A percentile compares a stretch with the other conserved stretches of the same genome.
phyloP scores from a whole-genome alignment of 1,140 invertebrate species.

The Oedothorax gibbosus region DNA sequence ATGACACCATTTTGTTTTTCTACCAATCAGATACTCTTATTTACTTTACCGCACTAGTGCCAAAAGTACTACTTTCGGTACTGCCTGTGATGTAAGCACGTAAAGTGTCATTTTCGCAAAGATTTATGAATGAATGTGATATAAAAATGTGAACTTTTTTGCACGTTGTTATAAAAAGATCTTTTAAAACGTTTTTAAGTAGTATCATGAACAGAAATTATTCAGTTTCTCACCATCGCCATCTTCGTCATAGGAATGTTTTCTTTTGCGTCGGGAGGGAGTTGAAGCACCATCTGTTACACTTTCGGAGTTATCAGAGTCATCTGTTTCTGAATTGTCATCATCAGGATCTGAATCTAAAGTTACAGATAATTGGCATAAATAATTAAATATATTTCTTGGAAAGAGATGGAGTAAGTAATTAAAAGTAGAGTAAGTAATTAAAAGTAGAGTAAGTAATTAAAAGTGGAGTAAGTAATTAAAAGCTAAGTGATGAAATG shows the following conservation, averaged over 20 bases:
- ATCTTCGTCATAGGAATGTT: constrained; percentile 53
- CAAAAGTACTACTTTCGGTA: no score
- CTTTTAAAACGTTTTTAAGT: no score
- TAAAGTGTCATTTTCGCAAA: no score
- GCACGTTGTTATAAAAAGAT: no score
- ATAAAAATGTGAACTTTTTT: no score
- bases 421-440: neutral
- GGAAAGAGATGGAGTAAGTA: neutral
- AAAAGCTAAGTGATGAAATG: neutral
- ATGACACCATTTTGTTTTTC: no score
- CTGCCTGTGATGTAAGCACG: no score
- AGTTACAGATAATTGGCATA: neutral
- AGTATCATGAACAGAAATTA: no score
- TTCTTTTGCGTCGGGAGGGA: constrained; percentile 16
- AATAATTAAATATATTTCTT: neutral
- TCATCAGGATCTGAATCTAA: constrained; percentile 50
- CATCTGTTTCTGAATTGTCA: constrained; percentile 57
- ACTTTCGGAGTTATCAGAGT: constrained; percentile 38
- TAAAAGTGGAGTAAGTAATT: neutral
- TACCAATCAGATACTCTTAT: no score
- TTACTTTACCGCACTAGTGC: no score
- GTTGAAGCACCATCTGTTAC: constrained; percentile 22
- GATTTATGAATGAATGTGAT: no score
- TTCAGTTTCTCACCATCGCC: constrained; percentile 16
- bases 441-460: neutral